phyloP scores from a whole-genome alignment of 2,797 vertebrate genomes.

The Cossypha heuglini region DNA sequence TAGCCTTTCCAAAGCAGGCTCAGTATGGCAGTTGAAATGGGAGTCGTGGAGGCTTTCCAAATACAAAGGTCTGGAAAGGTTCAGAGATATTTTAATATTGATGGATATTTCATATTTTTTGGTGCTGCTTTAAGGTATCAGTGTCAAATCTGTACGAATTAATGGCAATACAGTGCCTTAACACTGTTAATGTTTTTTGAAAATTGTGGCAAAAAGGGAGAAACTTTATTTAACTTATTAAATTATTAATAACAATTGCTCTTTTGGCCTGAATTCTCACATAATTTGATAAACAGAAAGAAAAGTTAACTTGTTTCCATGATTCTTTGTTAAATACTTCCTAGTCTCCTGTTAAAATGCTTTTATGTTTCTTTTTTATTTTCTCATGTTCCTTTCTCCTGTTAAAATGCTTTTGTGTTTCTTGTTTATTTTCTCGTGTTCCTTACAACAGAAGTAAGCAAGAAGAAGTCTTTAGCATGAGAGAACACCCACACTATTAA shows the following conservation, averaged over 20 bases:
- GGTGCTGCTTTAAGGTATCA: neutral
- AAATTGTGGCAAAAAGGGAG: neutral
- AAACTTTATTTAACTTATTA: slow-evolving; percentile 3
- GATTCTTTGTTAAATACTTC: neutral
- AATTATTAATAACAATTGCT: neutral
- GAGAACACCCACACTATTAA: neutral
- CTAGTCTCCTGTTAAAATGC: neutral
- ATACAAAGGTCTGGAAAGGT: neutral
- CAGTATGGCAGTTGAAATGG: neutral
- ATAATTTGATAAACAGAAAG: neutral
- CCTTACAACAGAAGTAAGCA: neutral
- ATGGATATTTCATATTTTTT: neutral
- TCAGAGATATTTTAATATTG: slow-evolving; percentile 1
- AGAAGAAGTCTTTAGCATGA: neutral
- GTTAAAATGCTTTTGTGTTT: neutral
- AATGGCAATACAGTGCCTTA: neutral
- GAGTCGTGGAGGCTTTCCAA: neutral
- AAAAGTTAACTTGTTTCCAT: neutral
- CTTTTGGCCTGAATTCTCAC: neutral
- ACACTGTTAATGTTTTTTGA: neutral
- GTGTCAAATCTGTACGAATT: neutral
- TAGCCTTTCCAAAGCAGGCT: neutral
- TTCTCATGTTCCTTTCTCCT: neutral
- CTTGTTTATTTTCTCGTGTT: neutral
- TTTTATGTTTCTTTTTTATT: neutral